Evolutionary conservation across 2,888 invertebrate genomes (phyloP).

Genomic region (Xestia ashworthii): DNA sequence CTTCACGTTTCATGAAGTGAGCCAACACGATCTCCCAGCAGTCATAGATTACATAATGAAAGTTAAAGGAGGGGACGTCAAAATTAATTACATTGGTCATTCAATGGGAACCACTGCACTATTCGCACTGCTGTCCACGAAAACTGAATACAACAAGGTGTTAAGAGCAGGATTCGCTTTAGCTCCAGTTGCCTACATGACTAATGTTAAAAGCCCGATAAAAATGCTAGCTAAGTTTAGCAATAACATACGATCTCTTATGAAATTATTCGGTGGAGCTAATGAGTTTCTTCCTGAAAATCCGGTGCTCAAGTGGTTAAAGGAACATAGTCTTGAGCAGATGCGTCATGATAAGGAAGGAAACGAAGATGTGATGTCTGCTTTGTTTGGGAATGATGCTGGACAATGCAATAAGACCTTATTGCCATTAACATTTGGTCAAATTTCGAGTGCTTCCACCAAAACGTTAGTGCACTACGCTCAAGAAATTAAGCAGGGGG

Average conservation of each 20-base stretch:
- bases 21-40: constrained; percentile 96
- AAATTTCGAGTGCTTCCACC: constrained; percentile 94
- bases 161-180: constrained; percentile 92
- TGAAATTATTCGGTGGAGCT: constrained; percentile 91
- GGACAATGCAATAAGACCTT: constrained; percentile 92
- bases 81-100: constrained; percentile 95
- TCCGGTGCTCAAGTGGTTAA: constrained; percentile 90
- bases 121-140: constrained; percentile 92
- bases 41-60: constrained; percentile 93
- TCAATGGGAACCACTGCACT: constrained; percentile 97
- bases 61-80: constrained; percentile 81
- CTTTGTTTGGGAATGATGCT: constrained; percentile 93
- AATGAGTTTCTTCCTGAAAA: constrained; percentile 94
- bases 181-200: constrained; percentile 93
- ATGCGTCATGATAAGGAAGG: constrained; percentile 89
- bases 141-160: constrained; percentile 92
- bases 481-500: constrained; percentile 90
- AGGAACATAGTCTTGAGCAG: constrained; percentile 91
- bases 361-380: constrained; percentile 93
- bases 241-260: constrained; percentile 90
- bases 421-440: constrained; percentile 92
- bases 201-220: constrained; percentile 92
- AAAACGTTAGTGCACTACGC: constrained; percentile 93
- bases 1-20: constrained; percentile 97
- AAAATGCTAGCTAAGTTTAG: constrained; percentile 92